These are phyloP conservation scores for Nebria brevicollis DNA, from an alignment of 2,888 invertebrate genomes.

Conservation along the genomic window DNA sequence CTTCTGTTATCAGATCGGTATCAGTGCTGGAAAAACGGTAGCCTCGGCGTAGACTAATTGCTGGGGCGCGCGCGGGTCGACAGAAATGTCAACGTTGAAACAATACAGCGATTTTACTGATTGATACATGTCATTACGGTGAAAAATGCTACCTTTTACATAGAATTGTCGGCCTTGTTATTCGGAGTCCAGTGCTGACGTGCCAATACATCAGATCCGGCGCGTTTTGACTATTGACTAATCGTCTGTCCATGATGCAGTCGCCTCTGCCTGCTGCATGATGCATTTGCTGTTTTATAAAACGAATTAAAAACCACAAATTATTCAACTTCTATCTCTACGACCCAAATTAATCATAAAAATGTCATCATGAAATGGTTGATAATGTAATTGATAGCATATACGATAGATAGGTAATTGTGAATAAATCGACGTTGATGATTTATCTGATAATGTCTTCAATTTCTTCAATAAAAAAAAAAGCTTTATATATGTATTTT, in stretches of 20 bases:
- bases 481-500: neutral
- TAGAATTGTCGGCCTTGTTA: slow-evolving; percentile 50
- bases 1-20: neutral
- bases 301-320: too few species aligned
- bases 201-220: slow-evolving; percentile 53
- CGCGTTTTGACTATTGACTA: slow-evolving; percentile 50
- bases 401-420: neutral
- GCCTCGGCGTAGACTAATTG: neutral
- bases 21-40: neutral
- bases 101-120: slow-evolving; percentile 51
- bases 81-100: slow-evolving; percentile 52
- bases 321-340: too few species aligned
- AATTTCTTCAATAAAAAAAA: neutral
- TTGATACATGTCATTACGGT: slow-evolving; percentile 57
- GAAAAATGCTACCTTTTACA: slow-evolving; percentile 57
- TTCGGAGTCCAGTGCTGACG: slow-evolving; percentile 51
- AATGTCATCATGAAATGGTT: neutral
- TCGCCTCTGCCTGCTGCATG: too few species aligned
- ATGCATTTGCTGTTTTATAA: too few species aligned
- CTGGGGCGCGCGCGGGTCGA: neutral
- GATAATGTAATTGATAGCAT: neutral
- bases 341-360: neutral
- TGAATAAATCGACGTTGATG: neutral
- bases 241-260: slow-evolving; percentile 30
- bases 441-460: neutral